phyloP scores from a whole-genome alignment of 2,888 invertebrate genomes.

The Cataglyphis cursor region DNA sequence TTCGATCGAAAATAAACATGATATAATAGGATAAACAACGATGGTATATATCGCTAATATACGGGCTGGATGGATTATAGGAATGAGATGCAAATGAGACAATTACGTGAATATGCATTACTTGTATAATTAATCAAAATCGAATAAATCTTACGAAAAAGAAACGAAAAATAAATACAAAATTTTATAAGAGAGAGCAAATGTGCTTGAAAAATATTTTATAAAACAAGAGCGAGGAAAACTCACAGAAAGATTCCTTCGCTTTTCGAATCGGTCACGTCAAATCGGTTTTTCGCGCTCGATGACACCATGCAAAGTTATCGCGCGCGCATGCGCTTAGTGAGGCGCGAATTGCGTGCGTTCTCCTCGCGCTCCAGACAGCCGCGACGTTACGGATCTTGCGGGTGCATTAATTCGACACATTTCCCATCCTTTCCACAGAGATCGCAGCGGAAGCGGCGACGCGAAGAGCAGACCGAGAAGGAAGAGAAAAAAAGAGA shows the following conservation, averaged over 20 bases:
- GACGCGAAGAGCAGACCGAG: slow-evolving; percentile 59
- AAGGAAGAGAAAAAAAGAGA: slow-evolving; percentile 41
- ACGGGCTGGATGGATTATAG: neutral
- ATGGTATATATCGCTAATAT: no score
- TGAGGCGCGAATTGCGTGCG: slow-evolving; percentile 11
- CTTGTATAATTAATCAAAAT: neutral
- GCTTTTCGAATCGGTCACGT: slow-evolving; percentile 7
- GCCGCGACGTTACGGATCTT: slow-evolving; percentile 18
- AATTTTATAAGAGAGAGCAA: neutral
- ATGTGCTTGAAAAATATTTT: neutral
- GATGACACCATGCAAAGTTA: neutral
- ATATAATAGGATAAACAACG: slow-evolving; percentile 17
- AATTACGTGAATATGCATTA: slow-evolving; percentile 1
- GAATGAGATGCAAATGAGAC: neutral
- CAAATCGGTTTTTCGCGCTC: neutral
- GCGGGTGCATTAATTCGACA: slow-evolving; percentile 57
- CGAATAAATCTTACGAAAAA: neutral
- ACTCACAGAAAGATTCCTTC: neutral
- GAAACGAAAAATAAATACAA: neutral
- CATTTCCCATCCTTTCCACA: slow-evolving; percentile 63
- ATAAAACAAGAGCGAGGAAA: neutral
- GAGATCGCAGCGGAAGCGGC: slow-evolving; percentile 70
- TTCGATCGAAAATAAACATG: slow-evolving; percentile 25
- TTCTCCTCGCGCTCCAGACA: neutral
- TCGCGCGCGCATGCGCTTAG: slow-evolving; percentile 18